Conservation (phyloP, 1,140 invertebrate species). For the Sycophila sp. region DNA sequence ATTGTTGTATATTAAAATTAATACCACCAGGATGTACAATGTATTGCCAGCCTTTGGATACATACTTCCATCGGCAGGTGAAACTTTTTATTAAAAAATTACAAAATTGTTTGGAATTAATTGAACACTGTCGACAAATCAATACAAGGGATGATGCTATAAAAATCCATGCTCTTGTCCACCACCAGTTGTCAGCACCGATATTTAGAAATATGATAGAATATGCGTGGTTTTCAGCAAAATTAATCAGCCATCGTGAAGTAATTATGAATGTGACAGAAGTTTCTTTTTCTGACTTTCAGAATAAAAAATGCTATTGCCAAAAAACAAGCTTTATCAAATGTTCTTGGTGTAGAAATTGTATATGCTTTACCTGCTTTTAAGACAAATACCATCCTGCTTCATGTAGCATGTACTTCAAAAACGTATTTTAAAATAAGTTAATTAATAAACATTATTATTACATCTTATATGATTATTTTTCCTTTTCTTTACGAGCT, state of each 20-base stretch:
- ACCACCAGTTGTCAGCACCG: constrained; percentile 31
- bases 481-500: too few relatives aligned
- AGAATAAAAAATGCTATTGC: not conserved
- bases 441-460: too few relatives aligned
- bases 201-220: too few relatives aligned
- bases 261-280: constrained; percentile 28
- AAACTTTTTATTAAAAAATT: too few relatives aligned
- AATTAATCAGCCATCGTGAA: not conserved
- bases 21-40: constrained; percentile 8
- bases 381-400: too few relatives aligned
- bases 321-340: constrained; percentile 5
- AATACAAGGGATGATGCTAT: constrained; percentile 28
- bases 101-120: constrained; percentile 15
- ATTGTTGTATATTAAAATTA: not conserved
- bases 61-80: constrained; percentile 28
- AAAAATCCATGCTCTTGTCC: constrained; percentile 34
- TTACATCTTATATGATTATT: too few relatives aligned
- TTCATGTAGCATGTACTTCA: too few relatives aligned
- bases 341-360: constrained; percentile 19
- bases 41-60: constrained; percentile 30
- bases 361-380: constrained; percentile 34
- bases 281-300: constrained; percentile 14
- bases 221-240: constrained; percentile 37
- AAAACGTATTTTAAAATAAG: too few relatives aligned
- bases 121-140: constrained; percentile 10